Evolutionary conservation across 2,888 invertebrate genomes (phyloP).

Genomic region (Cephus nigrinus): DNA sequence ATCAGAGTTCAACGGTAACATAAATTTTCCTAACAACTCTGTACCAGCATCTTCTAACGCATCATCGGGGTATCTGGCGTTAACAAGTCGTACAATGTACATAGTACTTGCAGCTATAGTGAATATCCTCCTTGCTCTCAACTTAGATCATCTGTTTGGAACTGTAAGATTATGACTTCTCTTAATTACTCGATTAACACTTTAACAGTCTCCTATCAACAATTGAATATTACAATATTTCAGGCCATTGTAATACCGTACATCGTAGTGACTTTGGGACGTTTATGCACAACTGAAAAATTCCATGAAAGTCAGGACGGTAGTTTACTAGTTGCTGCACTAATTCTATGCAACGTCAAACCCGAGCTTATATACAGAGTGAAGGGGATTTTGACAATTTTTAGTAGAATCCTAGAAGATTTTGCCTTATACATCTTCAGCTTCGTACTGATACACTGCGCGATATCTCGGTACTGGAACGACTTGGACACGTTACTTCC

Average conservation of each 20-base stretch:
- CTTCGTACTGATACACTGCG: conserved; percentile 45
- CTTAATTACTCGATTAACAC: neutral
- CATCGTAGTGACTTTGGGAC: conserved; percentile 39
- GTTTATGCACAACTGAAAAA: conserved; percentile 33
- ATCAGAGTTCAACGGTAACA: neutral
- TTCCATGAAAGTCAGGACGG: conserved; percentile 30
- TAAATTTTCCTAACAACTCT: conserved; percentile 3
- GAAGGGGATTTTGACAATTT: conserved; percentile 33
- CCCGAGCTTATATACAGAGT: conserved; percentile 46
- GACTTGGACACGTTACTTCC: conserved; percentile 20
- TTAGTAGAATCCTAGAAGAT: conserved; percentile 37
- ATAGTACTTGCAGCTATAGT: conserved; percentile 48
- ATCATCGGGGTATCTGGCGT: conserved; percentile 24
- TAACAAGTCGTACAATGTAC: conserved; percentile 36
- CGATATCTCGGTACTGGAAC: conserved; percentile 24
- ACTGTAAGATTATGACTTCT: conserved; percentile 39
- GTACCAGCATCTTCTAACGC: conserved; percentile 15
- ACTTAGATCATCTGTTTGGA: conserved; percentile 46
- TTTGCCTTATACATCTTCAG: conserved; percentile 54
- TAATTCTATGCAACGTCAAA: conserved; percentile 53
- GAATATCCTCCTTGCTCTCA: conserved; percentile 45
- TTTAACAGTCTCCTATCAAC: neutral
- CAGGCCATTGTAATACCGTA: conserved; percentile 53
- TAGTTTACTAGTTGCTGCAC: conserved; percentile 46
- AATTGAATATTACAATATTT: conserved; percentile 24